Percentiles rank a stretch among this genome's conserved stretches.
These are phyloP conservation scores for Drosophila aldrichi DNA, from an alignment of 2,888 invertebrate genomes.

Conservation along the genomic window DNA sequence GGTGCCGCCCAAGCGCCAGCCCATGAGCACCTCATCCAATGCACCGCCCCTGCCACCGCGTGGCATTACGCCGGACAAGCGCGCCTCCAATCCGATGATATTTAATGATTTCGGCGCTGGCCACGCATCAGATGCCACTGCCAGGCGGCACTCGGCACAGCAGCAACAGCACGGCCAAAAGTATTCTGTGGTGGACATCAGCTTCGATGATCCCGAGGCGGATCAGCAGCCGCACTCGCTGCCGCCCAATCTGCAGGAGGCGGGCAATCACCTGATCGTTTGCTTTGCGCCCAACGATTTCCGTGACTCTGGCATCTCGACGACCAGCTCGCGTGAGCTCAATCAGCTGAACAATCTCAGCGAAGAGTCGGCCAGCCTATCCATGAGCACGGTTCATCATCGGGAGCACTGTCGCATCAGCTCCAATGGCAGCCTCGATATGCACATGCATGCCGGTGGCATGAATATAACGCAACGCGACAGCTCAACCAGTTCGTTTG, in stretches of 20 bases:
- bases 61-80: conserved; percentile 87
- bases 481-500: conserved; percentile 81
- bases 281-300: conserved; percentile 83
- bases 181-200: conserved; percentile 86
- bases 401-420: conserved; percentile 80
- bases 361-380: conserved; percentile 78
- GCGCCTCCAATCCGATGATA: conserved; percentile 85
- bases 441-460: conserved; percentile 34
- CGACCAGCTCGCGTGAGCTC: conserved; percentile 84
- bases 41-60: conserved; percentile 93
- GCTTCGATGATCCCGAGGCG: conserved; percentile 85
- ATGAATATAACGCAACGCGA: conserved; percentile 82
- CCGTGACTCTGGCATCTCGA: conserved; percentile 85
- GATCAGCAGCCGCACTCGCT: conserved; percentile 80
- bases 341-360: conserved; percentile 83
- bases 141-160: conserved; percentile 74
- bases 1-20: conserved; percentile 86
- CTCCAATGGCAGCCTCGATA: conserved; percentile 75
- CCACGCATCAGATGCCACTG: conserved; percentile 54
- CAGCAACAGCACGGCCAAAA: conserved; percentile 83
- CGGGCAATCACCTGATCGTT: conserved; percentile 73
- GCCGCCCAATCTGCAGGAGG: conserved; percentile 73
- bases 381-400: conserved; percentile 78
- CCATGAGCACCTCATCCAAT: conserved; percentile 84
- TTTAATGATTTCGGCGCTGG: conserved; percentile 81